A percentile compares a stretch with the other conserved stretches of the same genome.
Evolutionary conservation across 2,797 vertebrate species (phyloP).

Genomic region (Periparus ater): DNA sequence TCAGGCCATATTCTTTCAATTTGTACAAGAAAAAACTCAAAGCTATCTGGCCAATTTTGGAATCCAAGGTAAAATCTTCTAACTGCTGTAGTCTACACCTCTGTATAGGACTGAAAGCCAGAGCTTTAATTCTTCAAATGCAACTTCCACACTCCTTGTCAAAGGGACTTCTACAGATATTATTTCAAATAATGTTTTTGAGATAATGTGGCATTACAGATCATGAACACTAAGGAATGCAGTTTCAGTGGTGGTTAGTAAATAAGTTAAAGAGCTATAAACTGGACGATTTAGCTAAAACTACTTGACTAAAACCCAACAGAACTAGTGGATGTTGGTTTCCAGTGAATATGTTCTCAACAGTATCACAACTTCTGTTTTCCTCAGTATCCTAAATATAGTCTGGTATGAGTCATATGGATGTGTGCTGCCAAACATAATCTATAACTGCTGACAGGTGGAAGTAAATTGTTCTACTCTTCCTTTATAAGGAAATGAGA

Average conservation of each 20-base stretch:
- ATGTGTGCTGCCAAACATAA: background rate
- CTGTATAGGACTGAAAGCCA: background rate
- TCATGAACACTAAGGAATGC: background rate
- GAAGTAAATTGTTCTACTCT: background rate
- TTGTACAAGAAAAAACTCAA: background rate
- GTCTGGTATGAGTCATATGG: background rate
- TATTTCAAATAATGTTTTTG: background rate
- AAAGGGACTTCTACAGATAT: background rate
- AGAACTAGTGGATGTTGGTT: background rate
- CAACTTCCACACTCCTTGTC: background rate
- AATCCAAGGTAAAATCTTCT: background rate
- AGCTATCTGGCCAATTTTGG: background rate
- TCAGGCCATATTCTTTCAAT: background rate
- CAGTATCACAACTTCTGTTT: background rate
- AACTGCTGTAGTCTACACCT: background rate
- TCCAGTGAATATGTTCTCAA: background rate
- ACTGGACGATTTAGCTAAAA: background rate
- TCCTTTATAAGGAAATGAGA: conserved; percentile 8
- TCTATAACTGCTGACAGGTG: conserved; percentile 6
- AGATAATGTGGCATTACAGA: background rate
- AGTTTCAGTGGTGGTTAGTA: background rate
- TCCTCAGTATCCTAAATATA: background rate
- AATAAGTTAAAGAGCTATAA: background rate
- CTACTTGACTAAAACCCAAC: background rate
- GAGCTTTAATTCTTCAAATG: background rate